phyloP scores from a whole-genome alignment of 2,888 invertebrate species.

The Tenthredo livida region DNA sequence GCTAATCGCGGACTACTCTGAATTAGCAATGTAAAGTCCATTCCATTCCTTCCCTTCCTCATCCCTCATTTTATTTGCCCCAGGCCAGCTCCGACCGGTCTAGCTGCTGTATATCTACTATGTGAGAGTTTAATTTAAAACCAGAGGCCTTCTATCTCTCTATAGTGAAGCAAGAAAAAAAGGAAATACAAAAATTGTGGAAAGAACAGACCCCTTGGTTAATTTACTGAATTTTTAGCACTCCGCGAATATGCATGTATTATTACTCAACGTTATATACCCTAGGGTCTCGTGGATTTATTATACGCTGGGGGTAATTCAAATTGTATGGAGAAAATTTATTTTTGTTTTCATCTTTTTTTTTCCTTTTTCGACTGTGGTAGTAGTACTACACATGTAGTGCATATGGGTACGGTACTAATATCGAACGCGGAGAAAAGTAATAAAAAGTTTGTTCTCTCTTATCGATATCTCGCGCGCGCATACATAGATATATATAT shows the following conservation, averaged over 20 bases:
- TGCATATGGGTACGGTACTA: not conserved
- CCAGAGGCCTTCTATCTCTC: not conserved
- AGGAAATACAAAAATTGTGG: not conserved
- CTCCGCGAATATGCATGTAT: not conserved
- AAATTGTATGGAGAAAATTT: not conserved
- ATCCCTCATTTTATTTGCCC: not conserved
- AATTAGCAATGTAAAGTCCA: constrained; percentile 42
- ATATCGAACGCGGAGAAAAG: not conserved
- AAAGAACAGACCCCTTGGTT: not conserved
- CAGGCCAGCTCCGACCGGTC: not conserved
- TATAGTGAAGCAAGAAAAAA: not conserved
- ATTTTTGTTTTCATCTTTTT: not conserved
- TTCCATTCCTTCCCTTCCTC: constrained; percentile 6
- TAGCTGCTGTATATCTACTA: not conserved
- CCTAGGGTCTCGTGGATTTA: not conserved
- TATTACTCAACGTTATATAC: not conserved
- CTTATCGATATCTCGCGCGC: not conserved
- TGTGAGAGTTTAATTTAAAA: not conserved
- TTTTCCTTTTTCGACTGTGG: not conserved
- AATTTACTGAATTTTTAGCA: not conserved
- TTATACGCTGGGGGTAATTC: not conserved
- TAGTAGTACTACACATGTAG: not conserved
- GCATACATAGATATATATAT: not conserved
- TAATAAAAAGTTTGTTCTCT: not conserved
- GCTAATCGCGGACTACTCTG: constrained; percentile 22